Base-by-base conservation (phyloP, 2,888 invertebrate species). In the Eilema depressum region DNA sequence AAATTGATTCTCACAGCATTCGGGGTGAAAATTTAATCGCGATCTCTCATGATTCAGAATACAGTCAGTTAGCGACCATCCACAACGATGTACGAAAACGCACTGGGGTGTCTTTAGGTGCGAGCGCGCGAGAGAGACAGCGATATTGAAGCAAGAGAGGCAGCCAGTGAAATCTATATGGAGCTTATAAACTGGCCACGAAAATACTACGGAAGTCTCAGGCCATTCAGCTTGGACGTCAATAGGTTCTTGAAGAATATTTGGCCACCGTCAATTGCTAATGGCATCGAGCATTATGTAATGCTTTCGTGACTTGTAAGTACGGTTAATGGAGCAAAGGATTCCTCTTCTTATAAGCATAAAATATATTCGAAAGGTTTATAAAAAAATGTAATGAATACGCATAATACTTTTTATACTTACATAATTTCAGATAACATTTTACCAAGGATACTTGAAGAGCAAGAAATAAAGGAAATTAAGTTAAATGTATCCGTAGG, bases 121-220 rank as follows among this genome's bases (percentile, higher is more conserved):
- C 80, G 81, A 74, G 75, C 71, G 88, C 78, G 88, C 68, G 86
- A 92, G 79, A 74, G 90, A 87, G 89, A 90, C 82, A 80, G 78
- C 81, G 76, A 82, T 81, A 79, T 64, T 75, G 70, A 80, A 80
- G 83, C 80, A 81, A 75, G 86, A 83, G 85, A 87, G 88, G 84
- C 82, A 77, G 74, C 73, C 73, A 79, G 70, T 88, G 90, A 88
- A 91, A 91, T 91, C 89, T 89, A 91, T 91, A 89, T 83, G 81
- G 77, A 86, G 88, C 83, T 87, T 86, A 86, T 87, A 84, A 84
- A 88, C 87, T 86, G 83, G 78, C 83, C 85, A 83, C 83, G 71
- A 83, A 85, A 85, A 86, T 83, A 82, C 83, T 84, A 85, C 80
- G 83, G 83, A 83, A 85, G 83, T 81, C 82, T 81, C 77, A 74